phyloP scores from a whole-genome alignment of 2,113 vertebrate genomes.

The Anarhynchus alexandrinus region DNA sequence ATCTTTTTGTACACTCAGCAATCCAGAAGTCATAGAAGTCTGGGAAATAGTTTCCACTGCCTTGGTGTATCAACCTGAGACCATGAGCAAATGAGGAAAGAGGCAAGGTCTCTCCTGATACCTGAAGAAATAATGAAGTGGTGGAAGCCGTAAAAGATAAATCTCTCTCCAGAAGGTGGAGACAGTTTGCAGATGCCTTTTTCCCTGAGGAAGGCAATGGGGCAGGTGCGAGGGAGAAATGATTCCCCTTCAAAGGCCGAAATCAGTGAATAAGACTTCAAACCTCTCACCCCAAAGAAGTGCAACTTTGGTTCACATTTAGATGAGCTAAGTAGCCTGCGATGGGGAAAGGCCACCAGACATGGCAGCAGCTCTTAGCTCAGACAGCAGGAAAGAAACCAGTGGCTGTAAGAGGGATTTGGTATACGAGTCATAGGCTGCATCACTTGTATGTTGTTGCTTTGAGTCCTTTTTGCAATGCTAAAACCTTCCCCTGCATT shows the following conservation, averaged over 20 bases:
- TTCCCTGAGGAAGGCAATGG: not conserved
- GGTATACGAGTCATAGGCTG: not conserved
- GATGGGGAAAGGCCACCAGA: not conserved
- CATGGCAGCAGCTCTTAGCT: not conserved
- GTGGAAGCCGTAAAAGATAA: not conserved
- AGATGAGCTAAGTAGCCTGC: not conserved
- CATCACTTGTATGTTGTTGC: not conserved
- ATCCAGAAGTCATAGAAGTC: not conserved
- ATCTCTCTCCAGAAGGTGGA: not conserved
- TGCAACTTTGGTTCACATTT: not conserved
- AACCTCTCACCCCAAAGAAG: not conserved
- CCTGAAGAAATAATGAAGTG: not conserved
- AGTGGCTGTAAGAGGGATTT: not conserved
- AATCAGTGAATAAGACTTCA: not conserved
- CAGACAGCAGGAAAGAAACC: not conserved
- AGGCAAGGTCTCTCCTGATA: not conserved
- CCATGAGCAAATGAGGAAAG: not conserved
- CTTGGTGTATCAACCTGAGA: not conserved
- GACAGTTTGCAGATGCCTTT: not conserved
- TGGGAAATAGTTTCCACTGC: not conserved
- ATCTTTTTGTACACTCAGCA: not conserved
- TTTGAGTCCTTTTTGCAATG: not conserved
- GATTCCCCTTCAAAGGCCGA: not conserved
- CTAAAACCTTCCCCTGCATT: not conserved
- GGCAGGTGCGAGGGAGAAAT: not conserved